phyloP scores from a whole-genome alignment of 2,888 invertebrate species.

The Suillia variegata region DNA sequence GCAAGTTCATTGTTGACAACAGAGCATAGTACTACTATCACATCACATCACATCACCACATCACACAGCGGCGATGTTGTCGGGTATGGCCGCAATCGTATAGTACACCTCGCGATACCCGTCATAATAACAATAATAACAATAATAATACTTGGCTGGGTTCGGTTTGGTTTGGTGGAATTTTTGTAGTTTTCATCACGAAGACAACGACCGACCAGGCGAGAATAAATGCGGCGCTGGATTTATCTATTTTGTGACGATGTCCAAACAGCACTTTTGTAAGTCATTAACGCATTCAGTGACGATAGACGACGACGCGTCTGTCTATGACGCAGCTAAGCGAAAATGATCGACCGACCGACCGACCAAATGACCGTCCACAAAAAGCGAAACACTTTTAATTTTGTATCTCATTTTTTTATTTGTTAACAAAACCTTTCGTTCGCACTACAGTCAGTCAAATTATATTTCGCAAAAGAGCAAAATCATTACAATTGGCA shows the following conservation, averaged over 20 bases:
- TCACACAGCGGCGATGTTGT: no score
- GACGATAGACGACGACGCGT: neutral
- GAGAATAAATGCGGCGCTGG: no score
- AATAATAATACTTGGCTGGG: no score
- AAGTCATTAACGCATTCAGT: neutral
- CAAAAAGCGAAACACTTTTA: constrained; percentile 4
- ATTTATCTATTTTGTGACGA: no score
- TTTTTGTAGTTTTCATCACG: constrained; percentile 6
- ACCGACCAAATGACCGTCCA: neutral
- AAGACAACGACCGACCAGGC: no score
- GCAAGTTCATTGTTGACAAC: constrained; percentile 53
- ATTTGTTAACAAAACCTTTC: no score
- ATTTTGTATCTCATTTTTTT: neutral
- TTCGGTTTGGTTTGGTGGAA: neutral
- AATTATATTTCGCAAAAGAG: neutral
- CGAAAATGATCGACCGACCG: neutral
- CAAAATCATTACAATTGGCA: neutral
- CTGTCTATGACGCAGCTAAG: neutral
- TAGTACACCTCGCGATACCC: neutral
- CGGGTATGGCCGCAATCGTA: neutral
- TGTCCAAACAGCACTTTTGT: neutral
- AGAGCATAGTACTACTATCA: no score
- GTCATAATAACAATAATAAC: constrained; percentile 1
- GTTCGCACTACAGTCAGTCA: neutral
- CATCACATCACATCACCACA: no score